Base-by-base conservation (phyloP, 2,888 invertebrate genomes). In the Hemistola chrysoprasaria region DNA sequence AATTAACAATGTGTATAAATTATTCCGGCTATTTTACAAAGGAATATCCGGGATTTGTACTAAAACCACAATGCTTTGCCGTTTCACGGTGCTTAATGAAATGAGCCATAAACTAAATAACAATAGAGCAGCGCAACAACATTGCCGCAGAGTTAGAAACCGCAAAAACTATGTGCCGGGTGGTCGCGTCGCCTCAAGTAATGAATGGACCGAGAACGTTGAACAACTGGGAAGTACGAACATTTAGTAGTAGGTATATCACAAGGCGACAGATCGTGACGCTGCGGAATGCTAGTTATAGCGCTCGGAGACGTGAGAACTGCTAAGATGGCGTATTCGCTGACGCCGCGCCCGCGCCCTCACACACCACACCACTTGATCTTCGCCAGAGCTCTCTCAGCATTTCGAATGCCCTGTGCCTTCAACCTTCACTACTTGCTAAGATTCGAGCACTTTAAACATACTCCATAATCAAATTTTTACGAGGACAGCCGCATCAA, bases 311-410 rank as follows among this genome's bases (percentile, higher is more conserved):
- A 60, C 60, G 59, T 59, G 69, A 58, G 56, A 58, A 58, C 50
- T 58, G 53, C 53, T 52, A 44, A 57, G 58, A 63, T 53, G 61
- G 59, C 64, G 61, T 63, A 64, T 66, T 67, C 52, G 66, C 76
- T 71, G 68, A 66, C 65, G 48, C 39, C 44, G 59, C 45, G 47
- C 53, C 47, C 46, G 59, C 45, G 47, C 53, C 47, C 46, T 43
- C 48, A 40, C 55, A 45, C 56, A 54, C 43, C 51, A 40, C 42
- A 41, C 49, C 50, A 58, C 67, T 71, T 67, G 61, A 65, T 75
- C 67, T 69, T 60, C 50, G 47, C 53, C 40, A 42, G 41, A 47
- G 64, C 65, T 56, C 52, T 53, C 59, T 70, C 66, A 66, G 65
- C 71, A 57, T 63, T 49, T 52, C 40, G 36, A 53, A 53, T 61